phyloP scores from a whole-genome alignment of 2,113 vertebrate species.

The Stomatorhinus ivindoensis region DNA sequence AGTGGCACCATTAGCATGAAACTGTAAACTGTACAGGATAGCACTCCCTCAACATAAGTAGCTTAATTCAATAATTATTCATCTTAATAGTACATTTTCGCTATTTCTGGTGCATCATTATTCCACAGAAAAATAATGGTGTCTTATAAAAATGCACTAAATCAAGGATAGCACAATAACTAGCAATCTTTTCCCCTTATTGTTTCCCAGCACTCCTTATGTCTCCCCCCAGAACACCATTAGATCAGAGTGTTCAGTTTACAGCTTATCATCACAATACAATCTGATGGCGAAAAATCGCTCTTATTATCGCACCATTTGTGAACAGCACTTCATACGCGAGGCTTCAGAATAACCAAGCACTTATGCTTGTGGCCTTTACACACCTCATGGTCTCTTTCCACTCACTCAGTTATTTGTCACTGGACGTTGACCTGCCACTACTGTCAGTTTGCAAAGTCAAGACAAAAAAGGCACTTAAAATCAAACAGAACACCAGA shows the following conservation, averaged over 20 bases:
- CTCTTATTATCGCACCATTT: not conserved
- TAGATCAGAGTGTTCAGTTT: not conserved
- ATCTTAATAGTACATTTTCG: slow-evolving; percentile 14
- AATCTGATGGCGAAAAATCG: not conserved
- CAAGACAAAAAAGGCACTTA: not conserved
- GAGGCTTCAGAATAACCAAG: not conserved
- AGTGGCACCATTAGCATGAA: not conserved
- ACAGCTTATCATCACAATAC: not conserved
- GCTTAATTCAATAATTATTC: not conserved
- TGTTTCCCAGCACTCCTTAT: not conserved
- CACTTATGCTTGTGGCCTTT: not conserved
- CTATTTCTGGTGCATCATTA: slow-evolving; percentile 7
- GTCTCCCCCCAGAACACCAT: not conserved
- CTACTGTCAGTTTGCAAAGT: not conserved
- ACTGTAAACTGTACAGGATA: not conserved
- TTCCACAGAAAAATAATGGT: slow-evolving; percentile 7
- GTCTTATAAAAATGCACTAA: slow-evolving; percentile 10
- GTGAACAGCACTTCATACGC: not conserved
- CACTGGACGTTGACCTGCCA: not conserved
- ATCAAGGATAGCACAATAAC: not conserved
- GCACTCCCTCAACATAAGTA: not conserved
- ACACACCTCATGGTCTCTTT: not conserved
- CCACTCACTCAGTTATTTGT: not conserved
- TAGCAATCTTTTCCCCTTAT: not conserved
- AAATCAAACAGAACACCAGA: not conserved